These are phyloP conservation scores for Crotalus horridus DNA, from an alignment of 2,113 vertebrate species.

Conservation along the genomic window DNA sequence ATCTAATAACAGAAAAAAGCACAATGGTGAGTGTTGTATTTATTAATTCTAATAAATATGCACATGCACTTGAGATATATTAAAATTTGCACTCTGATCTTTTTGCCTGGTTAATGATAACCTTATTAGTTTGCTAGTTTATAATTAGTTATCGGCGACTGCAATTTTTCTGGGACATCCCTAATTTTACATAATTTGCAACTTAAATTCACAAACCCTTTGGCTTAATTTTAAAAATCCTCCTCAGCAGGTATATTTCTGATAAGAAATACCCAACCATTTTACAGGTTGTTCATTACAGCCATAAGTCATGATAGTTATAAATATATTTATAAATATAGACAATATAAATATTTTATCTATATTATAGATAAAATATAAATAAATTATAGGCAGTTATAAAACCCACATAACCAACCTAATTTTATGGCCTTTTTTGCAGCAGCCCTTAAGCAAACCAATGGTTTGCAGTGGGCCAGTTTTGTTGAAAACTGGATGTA, in stretches of 20 bases:
- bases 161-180: background rate
- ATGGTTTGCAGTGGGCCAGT: background rate
- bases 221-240: background rate
- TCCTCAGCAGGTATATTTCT: background rate
- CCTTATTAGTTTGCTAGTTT: background rate
- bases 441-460: background rate
- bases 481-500: background rate
- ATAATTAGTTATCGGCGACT: background rate
- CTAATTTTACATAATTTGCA: background rate
- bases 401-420: background rate
- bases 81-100: background rate
- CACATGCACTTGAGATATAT: background rate
- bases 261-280: background rate
- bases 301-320: background rate
- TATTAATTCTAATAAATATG: background rate
- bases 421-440: background rate
- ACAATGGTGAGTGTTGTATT: background rate
- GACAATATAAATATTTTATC: too few relatives aligned
- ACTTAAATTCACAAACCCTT: background rate
- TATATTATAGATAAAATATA: too few relatives aligned
- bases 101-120: background rate
- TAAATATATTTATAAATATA: background rate
- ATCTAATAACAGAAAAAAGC: background rate
- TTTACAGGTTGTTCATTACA: background rate
- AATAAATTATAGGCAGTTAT: background rate